These are phyloP conservation scores for Trematocara zebra DNA, from an alignment of 2,113 vertebrate genomes.

Conservation along the genomic window DNA sequence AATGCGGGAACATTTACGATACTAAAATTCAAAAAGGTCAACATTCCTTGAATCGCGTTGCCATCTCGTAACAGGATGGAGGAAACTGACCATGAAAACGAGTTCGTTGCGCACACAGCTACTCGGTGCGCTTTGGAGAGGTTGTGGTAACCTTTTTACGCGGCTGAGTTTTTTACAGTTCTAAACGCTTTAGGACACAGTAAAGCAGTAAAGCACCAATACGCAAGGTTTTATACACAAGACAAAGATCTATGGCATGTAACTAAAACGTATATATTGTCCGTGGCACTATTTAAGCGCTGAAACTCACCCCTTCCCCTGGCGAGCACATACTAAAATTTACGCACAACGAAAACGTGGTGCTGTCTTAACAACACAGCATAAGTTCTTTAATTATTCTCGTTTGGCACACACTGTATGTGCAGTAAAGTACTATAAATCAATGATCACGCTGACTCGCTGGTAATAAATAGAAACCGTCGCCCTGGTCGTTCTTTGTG, in stretches of 20 bases:
- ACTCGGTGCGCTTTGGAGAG: constrained; percentile 66
- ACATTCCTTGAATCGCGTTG: not conserved
- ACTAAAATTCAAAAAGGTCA: not conserved
- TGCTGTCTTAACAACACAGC: not conserved
- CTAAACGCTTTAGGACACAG: not conserved
- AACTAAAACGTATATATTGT: not conserved
- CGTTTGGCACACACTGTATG: constrained; percentile 15
- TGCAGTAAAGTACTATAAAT: constrained; percentile 45
- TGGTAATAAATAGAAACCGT: constrained; percentile 54
- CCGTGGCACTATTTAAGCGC: not conserved
- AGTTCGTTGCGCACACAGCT: constrained; percentile 28
- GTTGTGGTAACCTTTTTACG: constrained; percentile 66
- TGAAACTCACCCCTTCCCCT: not conserved
- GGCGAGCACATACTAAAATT: constrained; percentile 21
- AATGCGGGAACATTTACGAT: not conserved
- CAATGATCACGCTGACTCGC: constrained; percentile 7
- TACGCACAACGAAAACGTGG: constrained; percentile 58
- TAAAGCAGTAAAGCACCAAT: not conserved
- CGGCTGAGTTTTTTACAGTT: constrained; percentile 27
- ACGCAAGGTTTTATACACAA: not conserved
- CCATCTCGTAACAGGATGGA: not conserved
- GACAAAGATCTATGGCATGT: not conserved
- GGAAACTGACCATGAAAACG: not conserved
- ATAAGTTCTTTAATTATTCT: constrained; percentile 18
- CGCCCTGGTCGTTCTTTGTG: constrained; percentile 48